Percentiles rank a stretch among this genome's conserved stretches.
These are phyloP conservation scores for Ciconia stormi DNA, from an alignment of 2,113 vertebrate species.

Conservation along the genomic window DNA sequence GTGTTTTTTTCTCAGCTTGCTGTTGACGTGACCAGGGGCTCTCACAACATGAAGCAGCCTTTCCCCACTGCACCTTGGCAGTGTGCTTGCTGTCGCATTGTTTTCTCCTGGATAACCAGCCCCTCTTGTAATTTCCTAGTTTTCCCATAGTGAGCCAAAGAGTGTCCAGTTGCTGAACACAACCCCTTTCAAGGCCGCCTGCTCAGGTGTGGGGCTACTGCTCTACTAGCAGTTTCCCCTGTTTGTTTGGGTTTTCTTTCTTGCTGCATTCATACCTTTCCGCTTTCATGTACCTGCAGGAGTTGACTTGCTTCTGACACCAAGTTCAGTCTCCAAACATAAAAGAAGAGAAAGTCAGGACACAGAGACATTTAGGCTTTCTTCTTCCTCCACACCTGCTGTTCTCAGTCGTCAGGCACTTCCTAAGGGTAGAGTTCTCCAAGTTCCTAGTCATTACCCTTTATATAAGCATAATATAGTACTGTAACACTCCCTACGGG, in stretches of 20 bases:
- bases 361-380: slow-evolving; percentile 17
- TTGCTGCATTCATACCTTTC: not conserved
- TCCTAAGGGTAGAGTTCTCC: slow-evolving; percentile 40
- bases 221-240: not conserved
- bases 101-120: not conserved
- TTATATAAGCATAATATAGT: slow-evolving; percentile 49
- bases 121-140: not conserved
- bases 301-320: not conserved
- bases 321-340: not conserved
- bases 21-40: not conserved
- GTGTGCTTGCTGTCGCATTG: accelerated
- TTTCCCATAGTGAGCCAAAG: not conserved
- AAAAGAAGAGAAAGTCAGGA: slow-evolving; percentile 51
- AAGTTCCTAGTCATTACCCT: slow-evolving; percentile 56
- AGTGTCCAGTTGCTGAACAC: not conserved
- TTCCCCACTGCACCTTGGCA: not conserved
- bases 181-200: not conserved
- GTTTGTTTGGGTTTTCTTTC: not conserved
- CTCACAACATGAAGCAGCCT: accelerated
- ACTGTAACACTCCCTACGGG: slow-evolving; percentile 16
- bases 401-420: not conserved
- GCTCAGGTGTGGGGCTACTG: not conserved
- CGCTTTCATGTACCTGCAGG: not conserved
- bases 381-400: slow-evolving; percentile 50
- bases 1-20: not conserved